Evolutionary conservation across 1,140 invertebrate species (phyloP).

Genomic region (Apis laboriosa): DNA sequence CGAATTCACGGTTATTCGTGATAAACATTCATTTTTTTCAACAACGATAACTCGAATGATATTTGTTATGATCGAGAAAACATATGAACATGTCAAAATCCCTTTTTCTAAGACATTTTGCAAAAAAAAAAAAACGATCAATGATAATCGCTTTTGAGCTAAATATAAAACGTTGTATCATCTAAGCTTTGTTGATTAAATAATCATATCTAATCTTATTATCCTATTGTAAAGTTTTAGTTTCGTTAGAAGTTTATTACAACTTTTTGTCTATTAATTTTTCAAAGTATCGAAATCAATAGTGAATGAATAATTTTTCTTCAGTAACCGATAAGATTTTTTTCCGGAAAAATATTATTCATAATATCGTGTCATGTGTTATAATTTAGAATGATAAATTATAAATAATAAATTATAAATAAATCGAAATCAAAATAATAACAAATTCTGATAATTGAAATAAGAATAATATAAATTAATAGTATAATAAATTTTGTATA

Average conservation of each 20-base stretch:
- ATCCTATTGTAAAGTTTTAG: background rate
- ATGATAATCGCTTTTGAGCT: constrained; percentile 16
- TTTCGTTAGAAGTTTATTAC: constrained; percentile 7
- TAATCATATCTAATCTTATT: constrained; percentile 53
- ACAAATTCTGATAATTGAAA: background rate
- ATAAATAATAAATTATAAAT: background rate
- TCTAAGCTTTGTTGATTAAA: constrained; percentile 47
- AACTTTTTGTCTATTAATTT: background rate
- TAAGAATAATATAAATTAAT: background rate
- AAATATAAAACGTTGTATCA: constrained; percentile 43
- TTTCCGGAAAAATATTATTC: background rate
- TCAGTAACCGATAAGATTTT: background rate
- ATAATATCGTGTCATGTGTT: no score
- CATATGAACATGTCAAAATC: constrained; percentile 17
- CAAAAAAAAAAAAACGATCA: background rate
- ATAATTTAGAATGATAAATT: background rate
- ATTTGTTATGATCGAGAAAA: background rate
- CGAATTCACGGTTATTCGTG: background rate
- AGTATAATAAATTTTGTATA: background rate
- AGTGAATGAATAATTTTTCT: background rate
- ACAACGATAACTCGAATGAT: background rate
- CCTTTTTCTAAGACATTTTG: background rate
- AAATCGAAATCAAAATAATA: background rate
- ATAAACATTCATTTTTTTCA: background rate
- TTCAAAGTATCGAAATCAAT: background rate